Percentiles rank a stretch among this genome's conserved stretches.
Evolutionary conservation across 2,797 vertebrate species (phyloP).

Genomic region (Delichon dasypus): DNA sequence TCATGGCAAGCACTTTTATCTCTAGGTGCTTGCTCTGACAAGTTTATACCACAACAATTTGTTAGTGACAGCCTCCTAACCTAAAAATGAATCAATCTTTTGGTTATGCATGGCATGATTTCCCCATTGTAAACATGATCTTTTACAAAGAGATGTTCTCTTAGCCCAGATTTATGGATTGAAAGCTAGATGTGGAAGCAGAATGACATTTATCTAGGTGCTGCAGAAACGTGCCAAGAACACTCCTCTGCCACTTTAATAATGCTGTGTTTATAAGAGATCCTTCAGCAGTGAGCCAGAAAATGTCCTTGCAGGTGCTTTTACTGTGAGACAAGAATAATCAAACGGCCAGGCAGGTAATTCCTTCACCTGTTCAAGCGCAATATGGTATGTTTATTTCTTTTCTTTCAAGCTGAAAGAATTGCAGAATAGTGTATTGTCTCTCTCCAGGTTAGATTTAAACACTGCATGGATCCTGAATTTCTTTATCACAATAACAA

Average conservation of each 20-base stretch:
- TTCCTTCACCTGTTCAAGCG: not conserved
- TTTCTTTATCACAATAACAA: not conserved
- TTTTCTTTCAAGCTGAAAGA: not conserved
- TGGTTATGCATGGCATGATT: not conserved
- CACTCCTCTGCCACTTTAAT: not conserved
- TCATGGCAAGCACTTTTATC: not conserved
- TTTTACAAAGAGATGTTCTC: not conserved
- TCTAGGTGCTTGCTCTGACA: not conserved
- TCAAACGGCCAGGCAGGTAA: not conserved
- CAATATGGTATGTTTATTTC: not conserved
- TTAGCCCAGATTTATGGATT: not conserved
- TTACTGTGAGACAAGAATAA: not conserved
- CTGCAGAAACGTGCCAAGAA: not conserved
- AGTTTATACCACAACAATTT: slow-evolving; percentile 11
- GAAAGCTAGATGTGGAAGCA: not conserved
- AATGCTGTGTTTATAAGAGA: not conserved
- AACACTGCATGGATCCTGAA: not conserved
- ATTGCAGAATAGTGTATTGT: not conserved
- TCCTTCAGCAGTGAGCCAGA: not conserved
- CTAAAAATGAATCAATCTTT: not conserved
- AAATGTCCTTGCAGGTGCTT: not conserved
- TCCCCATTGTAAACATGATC: not conserved
- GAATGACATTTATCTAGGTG: slow-evolving; percentile 8
- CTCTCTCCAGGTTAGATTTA: not conserved
- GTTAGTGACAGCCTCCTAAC: not conserved